Evolutionary conservation across 2,888 invertebrate genomes (phyloP).

Genomic region (Agapostemon virescens): DNA sequence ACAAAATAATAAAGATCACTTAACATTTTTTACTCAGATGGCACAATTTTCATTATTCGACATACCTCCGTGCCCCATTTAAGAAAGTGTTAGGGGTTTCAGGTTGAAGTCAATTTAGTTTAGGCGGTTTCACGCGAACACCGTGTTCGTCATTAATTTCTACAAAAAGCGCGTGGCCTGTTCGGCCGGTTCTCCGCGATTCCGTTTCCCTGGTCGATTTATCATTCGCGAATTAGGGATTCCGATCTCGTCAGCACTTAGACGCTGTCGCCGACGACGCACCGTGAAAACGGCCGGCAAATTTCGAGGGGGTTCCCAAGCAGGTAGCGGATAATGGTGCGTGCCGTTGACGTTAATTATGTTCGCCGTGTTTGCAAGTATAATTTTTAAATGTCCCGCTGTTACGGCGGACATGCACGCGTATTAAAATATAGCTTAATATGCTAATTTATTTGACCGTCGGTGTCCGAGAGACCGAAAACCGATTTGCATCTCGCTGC

Average conservation of each 20-base stretch:
- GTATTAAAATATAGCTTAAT: constrained; percentile 71
- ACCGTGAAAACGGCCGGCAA: constrained; percentile 16
- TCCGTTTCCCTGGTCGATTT: constrained; percentile 21
- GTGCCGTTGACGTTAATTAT: constrained; percentile 76
- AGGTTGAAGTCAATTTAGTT: too few relatives aligned
- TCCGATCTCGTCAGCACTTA: constrained; percentile 24
- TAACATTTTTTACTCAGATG: too few relatives aligned
- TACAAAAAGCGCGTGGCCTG: constrained; percentile 16
- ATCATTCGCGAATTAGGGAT: constrained; percentile 46
- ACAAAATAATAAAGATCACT: too few relatives aligned
- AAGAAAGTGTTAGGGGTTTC: too few relatives aligned
- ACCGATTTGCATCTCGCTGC: constrained; percentile 49
- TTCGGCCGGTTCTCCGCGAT: constrained; percentile 9
- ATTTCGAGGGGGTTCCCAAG: constrained; percentile 50
- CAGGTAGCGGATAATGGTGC: constrained; percentile 71
- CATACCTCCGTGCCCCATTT: too few relatives aligned
- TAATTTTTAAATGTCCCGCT: constrained; percentile 75
- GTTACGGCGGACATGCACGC: constrained; percentile 70
- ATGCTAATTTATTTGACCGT: constrained; percentile 73
- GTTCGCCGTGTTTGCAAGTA: constrained; percentile 74
- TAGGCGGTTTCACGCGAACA: too few relatives aligned
- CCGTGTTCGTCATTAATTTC: constrained; percentile 20
- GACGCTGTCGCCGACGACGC: background rate
- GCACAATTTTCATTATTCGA: too few relatives aligned
- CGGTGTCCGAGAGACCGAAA: constrained; percentile 24